phyloP scores from a whole-genome alignment of 2,113 vertebrate species.

The Scatophagus argus region DNA sequence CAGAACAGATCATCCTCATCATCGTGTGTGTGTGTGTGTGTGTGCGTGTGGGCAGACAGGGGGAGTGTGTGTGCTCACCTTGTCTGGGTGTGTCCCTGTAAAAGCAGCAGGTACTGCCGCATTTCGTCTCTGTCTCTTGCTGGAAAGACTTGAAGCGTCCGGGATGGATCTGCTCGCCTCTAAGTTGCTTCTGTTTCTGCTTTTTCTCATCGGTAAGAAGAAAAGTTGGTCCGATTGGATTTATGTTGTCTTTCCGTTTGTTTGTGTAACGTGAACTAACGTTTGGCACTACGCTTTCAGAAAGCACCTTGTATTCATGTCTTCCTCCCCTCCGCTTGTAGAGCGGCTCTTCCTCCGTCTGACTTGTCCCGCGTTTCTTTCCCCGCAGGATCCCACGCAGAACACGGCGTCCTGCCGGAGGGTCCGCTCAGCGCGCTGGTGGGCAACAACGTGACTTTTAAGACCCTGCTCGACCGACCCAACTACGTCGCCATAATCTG shows the following conservation, averaged over 20 bases:
- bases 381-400: slow-evolving; percentile 21
- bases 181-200: slow-evolving; percentile 31
- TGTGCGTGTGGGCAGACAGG: neutral
- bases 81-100: slow-evolving; percentile 59
- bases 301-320: too few species aligned
- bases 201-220: slow-evolving; percentile 42
- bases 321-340: too few species aligned
- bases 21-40: neutral
- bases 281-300: too few species aligned
- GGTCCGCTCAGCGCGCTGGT: slow-evolving; percentile 33
- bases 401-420: neutral
- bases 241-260: too few species aligned
- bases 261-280: too few species aligned
- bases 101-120: slow-evolving; percentile 45
- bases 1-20: neutral
- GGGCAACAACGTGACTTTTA: slow-evolving; percentile 40
- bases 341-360: neutral
- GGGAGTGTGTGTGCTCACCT: slow-evolving; percentile 11
- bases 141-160: slow-evolving; percentile 45
- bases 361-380: neutral
- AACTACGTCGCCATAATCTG: fast-evolving
- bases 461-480: fast-evolving
- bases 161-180: slow-evolving; percentile 48
- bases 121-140: slow-evolving; percentile 14
- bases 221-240: too few species aligned